A percentile compares a stretch with the other conserved stretches of the same genome.
Conservation (phyloP, 2,888 invertebrate genomes). For the Lithosia quadra region DNA sequence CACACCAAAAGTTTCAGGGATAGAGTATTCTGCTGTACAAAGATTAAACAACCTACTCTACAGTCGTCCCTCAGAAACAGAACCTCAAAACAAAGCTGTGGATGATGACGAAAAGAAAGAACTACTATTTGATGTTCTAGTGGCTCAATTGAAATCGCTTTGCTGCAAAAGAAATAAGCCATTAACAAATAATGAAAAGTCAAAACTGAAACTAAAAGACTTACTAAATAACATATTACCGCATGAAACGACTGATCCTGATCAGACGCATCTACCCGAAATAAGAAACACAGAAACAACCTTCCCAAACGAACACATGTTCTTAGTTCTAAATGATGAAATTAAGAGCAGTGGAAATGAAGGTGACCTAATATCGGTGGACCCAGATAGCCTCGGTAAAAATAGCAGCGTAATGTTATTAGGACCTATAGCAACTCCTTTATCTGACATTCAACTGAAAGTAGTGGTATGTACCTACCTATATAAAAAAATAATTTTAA, state of each 20-base stretch:
- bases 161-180: conserved; percentile 72
- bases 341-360: conserved; percentile 71
- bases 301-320: conserved; percentile 69
- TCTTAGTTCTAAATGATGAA: conserved; percentile 80
- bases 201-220: conserved; percentile 43
- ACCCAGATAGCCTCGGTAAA: conserved; percentile 75
- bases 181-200: conserved; percentile 42
- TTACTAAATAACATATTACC: conserved; percentile 51
- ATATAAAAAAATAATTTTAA: no score
- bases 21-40: conserved; percentile 68
- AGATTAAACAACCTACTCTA: conserved; percentile 72
- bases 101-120: conserved; percentile 72
- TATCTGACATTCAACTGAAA: conserved; percentile 71
- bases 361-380: conserved; percentile 71
- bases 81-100: conserved; percentile 50
- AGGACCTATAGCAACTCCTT: conserved; percentile 74
- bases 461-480: conserved; percentile 75
- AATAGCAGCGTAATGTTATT: conserved; percentile 78
- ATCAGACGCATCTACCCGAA: conserved; percentile 30
- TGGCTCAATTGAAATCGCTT: conserved; percentile 74
- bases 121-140: conserved; percentile 76
- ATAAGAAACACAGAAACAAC: conserved; percentile 32
- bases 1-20: conserved; percentile 54
- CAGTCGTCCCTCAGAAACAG: conserved; percentile 54
- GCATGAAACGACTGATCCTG: conserved; percentile 31